Evolutionary conservation across 64 coral and sea anemone species (phyloP).

Genomic region (Platygyra sinensis): DNA sequence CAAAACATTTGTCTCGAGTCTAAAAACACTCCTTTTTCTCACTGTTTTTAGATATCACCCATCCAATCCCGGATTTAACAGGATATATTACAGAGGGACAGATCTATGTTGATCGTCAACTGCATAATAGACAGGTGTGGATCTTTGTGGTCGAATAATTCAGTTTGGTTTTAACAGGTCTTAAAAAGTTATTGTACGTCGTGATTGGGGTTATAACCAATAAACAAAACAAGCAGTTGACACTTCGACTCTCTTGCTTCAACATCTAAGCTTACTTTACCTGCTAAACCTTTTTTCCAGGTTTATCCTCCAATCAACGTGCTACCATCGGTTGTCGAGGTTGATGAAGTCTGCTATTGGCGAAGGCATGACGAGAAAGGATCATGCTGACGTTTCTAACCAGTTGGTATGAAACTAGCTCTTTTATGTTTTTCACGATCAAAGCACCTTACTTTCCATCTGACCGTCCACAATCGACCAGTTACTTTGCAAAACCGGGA

Average conservation of each 20-base stretch:
- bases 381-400: constrained; percentile 97
- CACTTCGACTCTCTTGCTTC: not conserved
- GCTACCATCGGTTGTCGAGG: constrained; percentile 92
- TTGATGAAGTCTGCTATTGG: constrained; percentile 99
- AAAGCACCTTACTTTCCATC: not conserved
- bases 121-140: constrained; percentile 93
- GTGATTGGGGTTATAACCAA: too few species aligned
- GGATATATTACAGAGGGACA: constrained; percentile 98
- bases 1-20: not conserved
- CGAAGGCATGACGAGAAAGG: constrained; percentile 94
- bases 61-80: constrained; percentile 99
- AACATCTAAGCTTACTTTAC: not conserved
- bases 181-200: too few species aligned
- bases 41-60: constrained; percentile 79
- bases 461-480: not conserved
- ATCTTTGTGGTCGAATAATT: not conserved
- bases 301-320: constrained; percentile 99
- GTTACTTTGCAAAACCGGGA: too few species aligned
- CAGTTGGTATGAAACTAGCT: constrained; percentile 76
- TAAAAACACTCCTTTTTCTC: not conserved
- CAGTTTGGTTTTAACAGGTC: too few species aligned
- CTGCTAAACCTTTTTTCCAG: constrained; percentile 16
- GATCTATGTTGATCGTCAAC: constrained; percentile 96
- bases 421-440: not conserved
- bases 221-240: too few species aligned